These are phyloP conservation scores for Apamea monoglypha DNA, from an alignment of 2,888 invertebrate genomes.

Conservation along the genomic window DNA sequence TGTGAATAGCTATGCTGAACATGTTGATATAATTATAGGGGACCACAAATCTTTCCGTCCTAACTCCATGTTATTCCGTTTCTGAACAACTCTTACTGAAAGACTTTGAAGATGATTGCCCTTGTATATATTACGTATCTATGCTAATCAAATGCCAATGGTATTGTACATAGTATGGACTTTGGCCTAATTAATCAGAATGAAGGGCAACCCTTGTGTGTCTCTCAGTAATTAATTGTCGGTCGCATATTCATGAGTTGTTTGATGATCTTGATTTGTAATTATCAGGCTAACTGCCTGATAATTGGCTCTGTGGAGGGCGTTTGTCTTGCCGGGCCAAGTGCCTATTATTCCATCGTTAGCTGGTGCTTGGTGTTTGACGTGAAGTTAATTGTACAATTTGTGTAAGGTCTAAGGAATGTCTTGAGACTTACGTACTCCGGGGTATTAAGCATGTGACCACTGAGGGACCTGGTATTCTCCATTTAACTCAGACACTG, in stretches of 20 bases:
- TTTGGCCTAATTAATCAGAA: slow-evolving; percentile 28
- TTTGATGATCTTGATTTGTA: slow-evolving; percentile 49
- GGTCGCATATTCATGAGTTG: slow-evolving; percentile 59
- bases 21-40: background rate
- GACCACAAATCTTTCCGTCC: background rate
- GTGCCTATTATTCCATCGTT: slow-evolving; percentile 10
- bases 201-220: slow-evolving; percentile 38
- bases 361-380: background rate
- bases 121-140: background rate
- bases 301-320: slow-evolving; percentile 28
- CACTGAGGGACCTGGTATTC: background rate
- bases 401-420: background rate
- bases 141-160: slow-evolving; percentile 36
- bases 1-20: no score
- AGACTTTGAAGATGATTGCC: background rate
- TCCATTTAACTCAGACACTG: background rate
- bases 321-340: background rate
- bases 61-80: background rate
- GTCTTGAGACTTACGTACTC: no score
- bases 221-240: slow-evolving; percentile 46
- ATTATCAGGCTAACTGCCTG: slow-evolving; percentile 29
- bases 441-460: background rate
- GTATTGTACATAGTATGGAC: background rate
- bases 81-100: background rate
- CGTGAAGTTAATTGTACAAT: slow-evolving; percentile 6